phyloP scores from a whole-genome alignment of 2,113 vertebrate genomes.

The Serinus canaria region DNA sequence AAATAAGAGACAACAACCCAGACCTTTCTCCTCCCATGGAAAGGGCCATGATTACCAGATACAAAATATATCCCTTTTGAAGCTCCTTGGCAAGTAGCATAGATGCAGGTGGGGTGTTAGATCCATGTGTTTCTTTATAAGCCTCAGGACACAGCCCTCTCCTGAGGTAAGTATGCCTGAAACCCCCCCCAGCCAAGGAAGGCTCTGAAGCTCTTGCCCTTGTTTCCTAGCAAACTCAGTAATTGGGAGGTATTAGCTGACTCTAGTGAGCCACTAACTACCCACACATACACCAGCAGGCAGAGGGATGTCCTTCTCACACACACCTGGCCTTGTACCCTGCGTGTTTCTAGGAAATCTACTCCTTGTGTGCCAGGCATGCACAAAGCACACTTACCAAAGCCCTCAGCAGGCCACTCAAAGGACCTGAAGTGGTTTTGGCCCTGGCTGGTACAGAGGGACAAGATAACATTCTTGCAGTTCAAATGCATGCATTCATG shows the following conservation, averaged over 20 bases:
- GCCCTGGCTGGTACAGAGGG: not conserved
- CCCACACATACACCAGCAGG: not conserved
- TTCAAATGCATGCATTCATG: not conserved
- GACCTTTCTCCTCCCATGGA: not conserved
- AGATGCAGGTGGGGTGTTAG: not conserved
- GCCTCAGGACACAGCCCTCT: not conserved
- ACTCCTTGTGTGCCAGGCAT: not conserved
- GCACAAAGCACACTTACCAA: not conserved
- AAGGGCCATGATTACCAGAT: not conserved
- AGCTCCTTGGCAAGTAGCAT: not conserved
- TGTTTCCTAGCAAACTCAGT: not conserved
- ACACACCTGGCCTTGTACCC: accelerated
- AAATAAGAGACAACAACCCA: not conserved
- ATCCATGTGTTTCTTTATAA: not conserved
- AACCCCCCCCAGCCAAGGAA: accelerated
- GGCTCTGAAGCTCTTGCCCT: not conserved
- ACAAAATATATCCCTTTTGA: not conserved
- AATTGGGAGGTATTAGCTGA: not conserved
- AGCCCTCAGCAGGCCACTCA: accelerated
- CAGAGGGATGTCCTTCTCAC: not conserved
- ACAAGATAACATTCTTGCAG: not conserved
- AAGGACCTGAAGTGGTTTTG: not conserved
- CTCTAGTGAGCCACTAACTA: not conserved
- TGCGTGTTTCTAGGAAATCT: not conserved
- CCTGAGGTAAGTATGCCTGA: not conserved